Evolutionary conservation across 2,797 vertebrate species (phyloP).

Genomic region (Scomberomorus guttatus): DNA sequence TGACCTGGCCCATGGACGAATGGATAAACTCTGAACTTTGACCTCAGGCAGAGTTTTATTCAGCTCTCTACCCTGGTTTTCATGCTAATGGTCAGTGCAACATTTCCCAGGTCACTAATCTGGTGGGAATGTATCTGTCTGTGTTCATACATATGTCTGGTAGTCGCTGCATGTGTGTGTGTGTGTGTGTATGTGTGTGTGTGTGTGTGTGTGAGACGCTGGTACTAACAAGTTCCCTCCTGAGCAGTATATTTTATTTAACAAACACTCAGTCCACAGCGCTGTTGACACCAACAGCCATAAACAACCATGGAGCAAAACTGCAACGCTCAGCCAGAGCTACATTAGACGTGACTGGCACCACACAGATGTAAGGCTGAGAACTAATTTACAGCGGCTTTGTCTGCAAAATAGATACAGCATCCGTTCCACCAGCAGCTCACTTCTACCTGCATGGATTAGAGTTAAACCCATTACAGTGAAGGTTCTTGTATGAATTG

Average conservation of each 20-base stretch:
- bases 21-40: background rate
- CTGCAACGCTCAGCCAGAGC: conserved; percentile 41
- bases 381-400: conserved; percentile 40
- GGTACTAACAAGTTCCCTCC: conserved; percentile 57
- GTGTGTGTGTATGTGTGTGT: conserved; percentile 22
- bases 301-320: conserved; percentile 51
- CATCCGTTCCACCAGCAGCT: conserved; percentile 6
- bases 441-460: conserved; percentile 29
- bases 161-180: conserved; percentile 3
- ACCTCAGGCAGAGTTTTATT: conserved; percentile 20
- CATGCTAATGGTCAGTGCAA: conserved; percentile 25
- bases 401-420: conserved; percentile 10
- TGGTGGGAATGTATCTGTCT: conserved; percentile 16
- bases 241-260: conserved; percentile 69
- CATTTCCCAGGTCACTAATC: conserved; percentile 21
- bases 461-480: conserved; percentile 26
- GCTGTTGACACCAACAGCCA: conserved; percentile 38
- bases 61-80: background rate
- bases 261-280: conserved; percentile 51
- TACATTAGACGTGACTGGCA: conserved; percentile 41
- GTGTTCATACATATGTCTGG: conserved; percentile 27
- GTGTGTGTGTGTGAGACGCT: conserved; percentile 1
- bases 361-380: conserved; percentile 23
- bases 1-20: too few species aligned
- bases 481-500: background rate